A percentile compares a stretch with the other conserved stretches of the same genome.
Evolutionary conservation across 2,113 vertebrate species (phyloP).

Genomic region (Orycteropus afer): DNA sequence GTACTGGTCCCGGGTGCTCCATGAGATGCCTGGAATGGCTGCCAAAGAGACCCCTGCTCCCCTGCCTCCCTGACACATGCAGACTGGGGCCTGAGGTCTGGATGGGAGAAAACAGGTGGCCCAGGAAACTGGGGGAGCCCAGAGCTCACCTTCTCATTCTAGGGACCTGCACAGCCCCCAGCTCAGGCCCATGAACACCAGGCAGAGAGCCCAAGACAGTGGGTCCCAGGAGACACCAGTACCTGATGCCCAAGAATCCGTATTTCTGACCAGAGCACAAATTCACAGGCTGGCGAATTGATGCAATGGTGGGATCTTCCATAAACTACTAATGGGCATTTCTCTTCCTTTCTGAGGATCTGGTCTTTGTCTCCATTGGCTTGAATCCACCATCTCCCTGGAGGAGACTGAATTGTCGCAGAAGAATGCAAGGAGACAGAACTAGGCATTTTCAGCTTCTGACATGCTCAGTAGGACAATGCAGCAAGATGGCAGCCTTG

Average conservation of each 20-base stretch:
- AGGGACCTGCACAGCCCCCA: not conserved
- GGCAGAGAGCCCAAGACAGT: fast-evolving
- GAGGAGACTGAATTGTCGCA: not conserved
- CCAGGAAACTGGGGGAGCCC: not conserved
- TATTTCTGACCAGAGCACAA: fast-evolving
- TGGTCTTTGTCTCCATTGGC: not conserved
- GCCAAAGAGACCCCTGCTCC: not conserved
- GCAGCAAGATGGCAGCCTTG: not conserved
- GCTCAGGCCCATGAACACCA: not conserved
- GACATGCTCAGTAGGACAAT: not conserved
- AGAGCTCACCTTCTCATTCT: not conserved
- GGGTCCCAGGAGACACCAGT: not conserved
- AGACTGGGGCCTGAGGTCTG: not conserved
- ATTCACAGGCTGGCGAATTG: not conserved
- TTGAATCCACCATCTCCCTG: not conserved
- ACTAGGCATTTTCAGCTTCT: not conserved
- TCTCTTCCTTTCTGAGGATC: not conserved
- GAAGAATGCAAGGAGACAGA: not conserved
- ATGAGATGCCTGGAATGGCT: too few relatives aligned
- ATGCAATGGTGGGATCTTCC: not conserved
- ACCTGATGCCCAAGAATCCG: too few relatives aligned
- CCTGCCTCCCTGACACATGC: not conserved
- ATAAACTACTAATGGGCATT: not conserved
- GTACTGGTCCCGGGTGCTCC: not conserved
- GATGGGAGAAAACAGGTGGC: not conserved